These are phyloP conservation scores for Anguilla pacifica DNA, from an alignment of 2,797 vertebrate species.

Conservation along the genomic window DNA sequence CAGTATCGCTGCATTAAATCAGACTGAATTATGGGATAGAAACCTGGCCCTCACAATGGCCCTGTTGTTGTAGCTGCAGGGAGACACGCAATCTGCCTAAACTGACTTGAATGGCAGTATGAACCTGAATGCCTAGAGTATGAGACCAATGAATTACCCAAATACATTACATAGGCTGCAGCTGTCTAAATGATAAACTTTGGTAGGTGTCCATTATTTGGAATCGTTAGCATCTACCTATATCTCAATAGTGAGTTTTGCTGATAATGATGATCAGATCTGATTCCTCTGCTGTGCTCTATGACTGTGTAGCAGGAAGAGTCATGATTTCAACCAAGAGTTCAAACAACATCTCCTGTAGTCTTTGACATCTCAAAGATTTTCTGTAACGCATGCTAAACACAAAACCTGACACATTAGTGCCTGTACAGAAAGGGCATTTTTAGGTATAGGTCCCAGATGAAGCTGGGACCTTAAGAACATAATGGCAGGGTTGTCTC, in stretches of 20 bases:
- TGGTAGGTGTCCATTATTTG: conserved; percentile 53
- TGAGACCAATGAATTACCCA: not conserved
- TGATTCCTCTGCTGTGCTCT: not conserved
- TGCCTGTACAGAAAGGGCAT: not conserved
- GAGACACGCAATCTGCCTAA: conserved; percentile 37
- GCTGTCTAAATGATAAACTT: conserved; percentile 58
- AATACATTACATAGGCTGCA: conserved; percentile 20
- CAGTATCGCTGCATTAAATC: conserved; percentile 65
- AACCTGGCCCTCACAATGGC: conserved; percentile 40
- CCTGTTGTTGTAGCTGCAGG: conserved; percentile 52
- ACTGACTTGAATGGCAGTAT: not conserved
- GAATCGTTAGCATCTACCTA: conserved; percentile 48
- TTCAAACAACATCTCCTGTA: too few species aligned
- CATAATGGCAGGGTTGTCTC: not conserved
- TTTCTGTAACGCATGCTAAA: not conserved
- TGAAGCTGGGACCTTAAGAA: not conserved
- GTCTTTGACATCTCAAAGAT: too few species aligned
- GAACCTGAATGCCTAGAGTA: not conserved
- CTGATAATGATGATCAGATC: not conserved
- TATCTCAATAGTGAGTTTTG: conserved; percentile 3
- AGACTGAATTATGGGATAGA: conserved; percentile 66
- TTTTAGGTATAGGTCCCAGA: not conserved
- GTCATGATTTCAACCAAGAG: too few species aligned
- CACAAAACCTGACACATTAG: not conserved
- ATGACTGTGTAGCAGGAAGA: not conserved